Evolutionary conservation across 2,888 invertebrate species (phyloP).

Genomic region (Cryptocheilus praepositus): DNA sequence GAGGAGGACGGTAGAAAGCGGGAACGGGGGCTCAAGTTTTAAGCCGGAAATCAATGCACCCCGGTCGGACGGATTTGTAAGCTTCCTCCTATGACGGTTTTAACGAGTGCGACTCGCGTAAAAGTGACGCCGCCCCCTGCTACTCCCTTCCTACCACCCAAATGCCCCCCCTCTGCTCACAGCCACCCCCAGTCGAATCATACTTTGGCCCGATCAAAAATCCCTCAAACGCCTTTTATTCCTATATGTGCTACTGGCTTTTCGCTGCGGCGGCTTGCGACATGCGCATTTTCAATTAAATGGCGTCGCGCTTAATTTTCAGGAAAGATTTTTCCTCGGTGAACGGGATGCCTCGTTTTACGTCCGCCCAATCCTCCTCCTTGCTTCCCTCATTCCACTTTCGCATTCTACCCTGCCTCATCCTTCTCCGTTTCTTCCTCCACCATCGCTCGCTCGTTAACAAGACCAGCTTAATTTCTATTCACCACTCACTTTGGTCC

Average conservation of each 20-base stretch:
- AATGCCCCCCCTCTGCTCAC: neutral
- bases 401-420: neutral
- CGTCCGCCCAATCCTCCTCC: neutral
- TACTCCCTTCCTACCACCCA: neutral
- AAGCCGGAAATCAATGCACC: constrained; percentile 60
- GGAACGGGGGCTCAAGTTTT: constrained; percentile 50
- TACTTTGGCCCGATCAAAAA: constrained; percentile 36
- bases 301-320: constrained; percentile 49
- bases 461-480: constrained; percentile 6
- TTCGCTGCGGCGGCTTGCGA: no score
- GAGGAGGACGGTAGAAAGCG: constrained; percentile 1
- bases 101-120: constrained; percentile 56
- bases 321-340: constrained; percentile 34
- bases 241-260: constrained; percentile 18
- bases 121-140: constrained; percentile 47
- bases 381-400: neutral
- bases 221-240: constrained; percentile 42
- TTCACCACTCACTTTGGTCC: constrained; percentile 1
- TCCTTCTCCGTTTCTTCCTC: neutral
- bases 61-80: constrained; percentile 56
- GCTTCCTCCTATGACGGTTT: constrained; percentile 58
- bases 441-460: neutral
- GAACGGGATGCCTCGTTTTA: neutral
- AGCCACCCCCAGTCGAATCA: neutral
- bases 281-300: constrained; percentile 48